Evolutionary conservation across 2,113 vertebrate species (phyloP).

Genomic region (Panthera uncia): DNA sequence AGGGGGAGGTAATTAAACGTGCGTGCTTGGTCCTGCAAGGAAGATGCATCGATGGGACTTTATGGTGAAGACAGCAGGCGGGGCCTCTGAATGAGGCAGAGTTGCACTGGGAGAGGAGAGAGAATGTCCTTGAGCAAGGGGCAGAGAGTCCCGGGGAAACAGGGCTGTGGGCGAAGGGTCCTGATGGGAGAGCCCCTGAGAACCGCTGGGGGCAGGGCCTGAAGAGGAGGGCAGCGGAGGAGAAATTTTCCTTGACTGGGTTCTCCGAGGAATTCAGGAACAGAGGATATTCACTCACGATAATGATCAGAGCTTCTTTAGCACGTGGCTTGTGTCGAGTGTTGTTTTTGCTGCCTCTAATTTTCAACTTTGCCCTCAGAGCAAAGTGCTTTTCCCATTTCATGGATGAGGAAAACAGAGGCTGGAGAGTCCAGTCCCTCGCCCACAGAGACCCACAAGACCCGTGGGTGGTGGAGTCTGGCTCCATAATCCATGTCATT

Average conservation of each 20-base stretch:
- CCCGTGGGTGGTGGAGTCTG: background rate
- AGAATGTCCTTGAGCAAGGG: no score
- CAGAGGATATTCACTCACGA: accelerated
- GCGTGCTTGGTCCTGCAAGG: background rate
- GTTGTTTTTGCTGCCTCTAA: no score
- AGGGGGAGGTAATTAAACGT: background rate
- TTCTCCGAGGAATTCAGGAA: background rate
- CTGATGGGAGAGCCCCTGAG: background rate
- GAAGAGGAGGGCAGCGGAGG: no score
- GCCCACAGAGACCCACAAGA: background rate
- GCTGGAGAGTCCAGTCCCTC: background rate
- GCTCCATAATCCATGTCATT: background rate
- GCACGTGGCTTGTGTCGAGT: no score
- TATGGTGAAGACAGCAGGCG: background rate
- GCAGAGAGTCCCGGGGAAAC: background rate
- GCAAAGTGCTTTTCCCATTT: background rate
- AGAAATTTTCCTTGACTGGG: background rate
- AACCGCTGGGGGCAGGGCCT: background rate
- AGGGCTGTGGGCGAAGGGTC: background rate
- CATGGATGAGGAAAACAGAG: background rate
- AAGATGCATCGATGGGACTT: background rate
- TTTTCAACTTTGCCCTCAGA: background rate
- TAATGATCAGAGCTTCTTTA: no score
- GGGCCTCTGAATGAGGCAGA: background rate
- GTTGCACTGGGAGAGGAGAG: background rate